phyloP scores from a whole-genome alignment of 2,113 vertebrate genomes.

The Nibea coibor region DNA sequence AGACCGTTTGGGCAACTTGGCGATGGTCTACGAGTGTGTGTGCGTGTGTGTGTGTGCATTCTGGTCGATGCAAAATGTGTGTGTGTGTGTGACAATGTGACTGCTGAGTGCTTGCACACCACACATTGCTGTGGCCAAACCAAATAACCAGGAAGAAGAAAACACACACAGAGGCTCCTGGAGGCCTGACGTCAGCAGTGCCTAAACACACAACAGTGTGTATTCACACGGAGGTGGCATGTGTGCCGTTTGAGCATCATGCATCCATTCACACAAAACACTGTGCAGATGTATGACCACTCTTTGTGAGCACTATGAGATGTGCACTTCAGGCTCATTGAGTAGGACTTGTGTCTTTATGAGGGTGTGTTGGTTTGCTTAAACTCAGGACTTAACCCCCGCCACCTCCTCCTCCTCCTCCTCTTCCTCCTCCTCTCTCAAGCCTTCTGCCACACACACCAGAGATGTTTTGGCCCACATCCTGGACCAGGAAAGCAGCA shows the following conservation, averaged over 20 bases:
- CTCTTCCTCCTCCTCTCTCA: slow-evolving; percentile 10
- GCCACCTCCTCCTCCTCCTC: slow-evolving; percentile 2
- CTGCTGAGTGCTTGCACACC: slow-evolving; percentile 68
- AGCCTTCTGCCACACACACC: slow-evolving; percentile 26
- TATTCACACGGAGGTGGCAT: slow-evolving; percentile 73
- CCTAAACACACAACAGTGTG: slow-evolving; percentile 75
- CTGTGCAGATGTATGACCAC: not conserved
- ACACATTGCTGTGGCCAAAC: slow-evolving; percentile 66
- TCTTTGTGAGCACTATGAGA: not conserved
- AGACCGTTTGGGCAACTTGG: slow-evolving; percentile 3
- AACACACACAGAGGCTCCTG: slow-evolving; percentile 69
- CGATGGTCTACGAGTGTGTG: not conserved
- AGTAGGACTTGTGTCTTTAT: not conserved
- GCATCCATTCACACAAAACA: slow-evolving; percentile 56
- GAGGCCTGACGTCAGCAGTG: slow-evolving; percentile 67
- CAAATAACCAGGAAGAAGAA: slow-evolving; percentile 71
- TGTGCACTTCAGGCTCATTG: not conserved
- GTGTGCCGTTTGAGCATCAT: slow-evolving; percentile 67
- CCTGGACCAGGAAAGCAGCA: slow-evolving; percentile 40
- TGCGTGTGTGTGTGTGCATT: slow-evolving; percentile 21
- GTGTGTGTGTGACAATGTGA: slow-evolving; percentile 66
- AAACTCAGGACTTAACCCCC: not conserved
- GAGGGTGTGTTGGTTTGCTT: slow-evolving; percentile 14
- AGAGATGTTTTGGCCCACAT: slow-evolving; percentile 47
- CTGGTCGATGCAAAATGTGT: not conserved